These are phyloP conservation scores for Crotalus horridus DNA, from an alignment of 2,113 vertebrate genomes.

Conservation along the genomic window DNA sequence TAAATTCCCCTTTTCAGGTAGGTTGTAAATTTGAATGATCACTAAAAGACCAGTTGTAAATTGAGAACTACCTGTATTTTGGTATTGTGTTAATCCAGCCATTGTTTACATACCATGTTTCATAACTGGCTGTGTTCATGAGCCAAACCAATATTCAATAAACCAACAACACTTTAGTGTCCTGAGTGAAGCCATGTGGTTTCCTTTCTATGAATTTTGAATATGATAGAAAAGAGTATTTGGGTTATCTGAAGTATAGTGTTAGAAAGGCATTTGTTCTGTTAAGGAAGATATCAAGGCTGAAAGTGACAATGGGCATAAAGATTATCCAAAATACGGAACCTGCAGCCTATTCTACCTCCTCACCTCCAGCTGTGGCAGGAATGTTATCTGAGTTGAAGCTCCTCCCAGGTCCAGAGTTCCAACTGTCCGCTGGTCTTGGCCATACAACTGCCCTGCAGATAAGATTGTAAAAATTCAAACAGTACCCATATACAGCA, in stretches of 20 bases:
- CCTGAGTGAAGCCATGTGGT: neutral
- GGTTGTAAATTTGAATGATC: neutral
- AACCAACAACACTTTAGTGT: neutral
- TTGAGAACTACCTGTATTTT: neutral
- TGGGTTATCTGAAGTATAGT: neutral
- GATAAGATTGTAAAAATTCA: slow-evolving; percentile 46
- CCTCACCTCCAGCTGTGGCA: slow-evolving; percentile 87
- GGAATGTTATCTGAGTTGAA: slow-evolving; percentile 97
- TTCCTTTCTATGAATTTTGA: neutral
- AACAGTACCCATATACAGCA: neutral
- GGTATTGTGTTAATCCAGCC: neutral
- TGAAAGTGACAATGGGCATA: neutral
- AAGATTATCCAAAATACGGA: neutral
- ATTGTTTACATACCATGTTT: neutral
- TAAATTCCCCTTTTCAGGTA: neutral
- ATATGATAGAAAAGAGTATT: neutral
- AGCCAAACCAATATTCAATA: neutral
- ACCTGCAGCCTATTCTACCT: slow-evolving; percentile 11
- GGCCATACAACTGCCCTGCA: slow-evolving; percentile 88
- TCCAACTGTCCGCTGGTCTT: slow-evolving; percentile 81
- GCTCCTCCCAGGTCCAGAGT: slow-evolving; percentile 95
- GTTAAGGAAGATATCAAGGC: neutral
- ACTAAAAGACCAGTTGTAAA: neutral
- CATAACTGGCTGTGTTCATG: neutral
- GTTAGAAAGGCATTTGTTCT: neutral